These are phyloP conservation scores for Protaetia brevitarsis DNA, from an alignment of 1,140 invertebrate species.

Conservation along the genomic window DNA sequence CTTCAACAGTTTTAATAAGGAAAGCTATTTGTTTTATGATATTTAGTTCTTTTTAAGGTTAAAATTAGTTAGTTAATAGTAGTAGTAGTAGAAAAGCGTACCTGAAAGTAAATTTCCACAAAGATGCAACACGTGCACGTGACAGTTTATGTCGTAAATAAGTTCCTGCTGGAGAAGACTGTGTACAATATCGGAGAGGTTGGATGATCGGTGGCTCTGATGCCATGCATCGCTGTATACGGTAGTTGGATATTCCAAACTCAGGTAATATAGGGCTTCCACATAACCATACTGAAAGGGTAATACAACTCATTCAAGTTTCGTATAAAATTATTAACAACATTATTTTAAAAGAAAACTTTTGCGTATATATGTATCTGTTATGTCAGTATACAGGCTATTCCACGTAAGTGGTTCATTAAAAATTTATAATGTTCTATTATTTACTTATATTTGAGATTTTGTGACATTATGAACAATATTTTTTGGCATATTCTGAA, in stretches of 20 bases:
- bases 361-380: not conserved
- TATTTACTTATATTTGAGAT: no score
- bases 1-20: not conserved
- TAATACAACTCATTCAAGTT: not conserved
- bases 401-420: no score
- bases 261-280: conserved; percentile 53
- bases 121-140: conserved; percentile 60
- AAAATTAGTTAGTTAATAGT: no score
- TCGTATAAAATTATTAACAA: not conserved
- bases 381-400: no score
- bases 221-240: conserved; percentile 56
- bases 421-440: no score
- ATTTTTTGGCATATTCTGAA: no score
- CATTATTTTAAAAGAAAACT: no score
- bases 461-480: no score
- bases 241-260: conserved; percentile 52
- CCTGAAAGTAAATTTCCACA: conserved; percentile 56
- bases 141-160: conserved; percentile 62
- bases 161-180: not conserved
- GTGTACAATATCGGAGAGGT: conserved; percentile 19
- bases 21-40: not conserved
- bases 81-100: not conserved
- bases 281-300: conserved; percentile 53
- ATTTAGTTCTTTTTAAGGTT: not conserved
- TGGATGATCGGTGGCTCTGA: no score